Base-by-base conservation (phyloP, 2,113 vertebrate species). In the Ptyas mucosa region DNA sequence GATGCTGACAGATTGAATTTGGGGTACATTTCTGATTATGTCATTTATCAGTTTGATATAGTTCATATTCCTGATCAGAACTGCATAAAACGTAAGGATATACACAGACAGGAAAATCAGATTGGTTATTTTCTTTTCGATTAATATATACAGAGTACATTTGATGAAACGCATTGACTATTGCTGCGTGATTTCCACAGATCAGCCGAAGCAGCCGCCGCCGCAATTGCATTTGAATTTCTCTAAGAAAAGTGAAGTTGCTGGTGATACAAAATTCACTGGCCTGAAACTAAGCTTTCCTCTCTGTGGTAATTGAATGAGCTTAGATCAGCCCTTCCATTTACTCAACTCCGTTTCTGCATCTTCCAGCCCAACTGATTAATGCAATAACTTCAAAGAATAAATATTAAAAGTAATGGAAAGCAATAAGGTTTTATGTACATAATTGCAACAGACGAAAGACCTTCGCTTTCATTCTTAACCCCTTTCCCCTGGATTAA, bases 371-470 rank as follows among this genome's bases (percentile, higher is more conserved):
- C 5, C 85, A 18, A 91, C 93, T 88, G 3, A 3, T 91, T 93
- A 90, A 34, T 61, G 93, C 91, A 89, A 46, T 51, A 75, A 1
- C 69, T 6, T 90, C 92, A 89, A 87, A 94, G 92, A 94, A 93
- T 93, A 90, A 93, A 93, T 93, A 93, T 90, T 53, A 85, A 93
- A 94, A 93, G 88, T 1, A 92, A 58, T 18, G 69, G 0, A 88
- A 29, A 94, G 94, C 89, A 95, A 34, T 0, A 90, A 85, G 43
- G 92, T 92, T 55, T 87, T 3, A 86, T 8, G 89, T 93, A 85
- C 89, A 24, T n/a, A 1, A 53, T 90, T 69, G 91, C 3, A n/a
- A 7, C 90, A 21, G 18, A 2, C 10, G 89, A 94, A 91, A 91
- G 57, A 52, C 52, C 34, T 5, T 39, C 20, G 89, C 93, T 91